Conservation (phyloP, 1,140 invertebrate species). For the Oppia nitens region DNA sequence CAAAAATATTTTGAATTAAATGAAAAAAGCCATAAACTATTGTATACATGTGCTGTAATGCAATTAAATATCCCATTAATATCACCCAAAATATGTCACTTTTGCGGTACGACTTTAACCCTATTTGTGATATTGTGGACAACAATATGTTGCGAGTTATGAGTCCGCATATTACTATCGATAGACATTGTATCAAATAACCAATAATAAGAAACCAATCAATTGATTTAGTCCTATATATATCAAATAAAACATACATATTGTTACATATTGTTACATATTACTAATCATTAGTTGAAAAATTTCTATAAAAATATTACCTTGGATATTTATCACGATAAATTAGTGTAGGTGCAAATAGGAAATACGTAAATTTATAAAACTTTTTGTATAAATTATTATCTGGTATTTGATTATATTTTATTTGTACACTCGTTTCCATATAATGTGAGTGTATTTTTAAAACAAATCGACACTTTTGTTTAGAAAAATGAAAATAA, state of each 20-base stretch:
- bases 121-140: constrained; percentile 52
- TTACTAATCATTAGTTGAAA: no score
- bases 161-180: constrained; percentile 55
- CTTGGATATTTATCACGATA: constrained; percentile 23
- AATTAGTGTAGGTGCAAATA: constrained; percentile 22
- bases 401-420: no score
- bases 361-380: constrained; percentile 20
- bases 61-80: constrained; percentile 54
- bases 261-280: background rate
- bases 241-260: constrained; percentile 3
- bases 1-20: constrained; percentile 69
- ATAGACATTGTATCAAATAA: constrained; percentile 52
- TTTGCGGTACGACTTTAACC: constrained; percentile 39
- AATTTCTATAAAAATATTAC: constrained; percentile 9
- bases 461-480: constrained; percentile 1
- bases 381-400: no score
- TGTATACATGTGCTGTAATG: constrained; percentile 49
- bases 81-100: constrained; percentile 42
- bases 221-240: constrained; percentile 47
- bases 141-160: constrained; percentile 55
- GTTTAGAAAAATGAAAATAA: background rate
- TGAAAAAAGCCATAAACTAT: constrained; percentile 72
- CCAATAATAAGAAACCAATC: constrained; percentile 51
- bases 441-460: constrained; percentile 8
- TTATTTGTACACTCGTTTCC: background rate